Evolutionary conservation across 2,888 invertebrate species (phyloP).

Genomic region (Baccha elongata): DNA sequence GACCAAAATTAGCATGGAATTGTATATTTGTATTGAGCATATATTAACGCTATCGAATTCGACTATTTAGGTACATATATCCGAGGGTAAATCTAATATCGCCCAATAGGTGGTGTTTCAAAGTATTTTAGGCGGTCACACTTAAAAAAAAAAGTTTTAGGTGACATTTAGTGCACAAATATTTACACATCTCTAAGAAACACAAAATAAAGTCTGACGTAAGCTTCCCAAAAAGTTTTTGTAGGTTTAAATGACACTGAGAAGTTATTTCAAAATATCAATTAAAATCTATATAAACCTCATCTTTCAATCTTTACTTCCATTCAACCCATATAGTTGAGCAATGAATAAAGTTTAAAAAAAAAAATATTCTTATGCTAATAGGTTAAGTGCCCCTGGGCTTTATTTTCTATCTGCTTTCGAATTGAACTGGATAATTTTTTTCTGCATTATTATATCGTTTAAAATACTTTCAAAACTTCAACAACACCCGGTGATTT

Average conservation of each 20-base stretch:
- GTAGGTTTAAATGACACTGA: conserved; percentile 40
- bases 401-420: conserved; percentile 39
- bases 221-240: conserved; percentile 19
- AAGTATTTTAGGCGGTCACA: no score
- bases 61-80: no score
- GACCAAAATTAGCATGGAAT: no score
- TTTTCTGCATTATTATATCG: conserved; percentile 11
- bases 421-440: conserved; percentile 32
- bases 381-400: conserved; percentile 38
- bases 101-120: no score
- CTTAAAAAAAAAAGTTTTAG: no score
- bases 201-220: conserved; percentile 15
- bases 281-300: background rate
- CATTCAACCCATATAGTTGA: background rate
- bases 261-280: no score
- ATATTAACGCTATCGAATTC: no score
- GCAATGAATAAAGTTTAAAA: no score
- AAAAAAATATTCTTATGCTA: conserved; percentile 21
- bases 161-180: no score
- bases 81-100: no score
- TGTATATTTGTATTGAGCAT: no score
- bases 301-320: conserved; percentile 11
- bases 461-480: conserved; percentile 12
- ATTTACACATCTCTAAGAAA: no score
- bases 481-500: conserved; percentile 2